These are phyloP conservation scores for Thunnus maccoyii DNA, from an alignment of 2,113 vertebrate species.

Conservation along the genomic window DNA sequence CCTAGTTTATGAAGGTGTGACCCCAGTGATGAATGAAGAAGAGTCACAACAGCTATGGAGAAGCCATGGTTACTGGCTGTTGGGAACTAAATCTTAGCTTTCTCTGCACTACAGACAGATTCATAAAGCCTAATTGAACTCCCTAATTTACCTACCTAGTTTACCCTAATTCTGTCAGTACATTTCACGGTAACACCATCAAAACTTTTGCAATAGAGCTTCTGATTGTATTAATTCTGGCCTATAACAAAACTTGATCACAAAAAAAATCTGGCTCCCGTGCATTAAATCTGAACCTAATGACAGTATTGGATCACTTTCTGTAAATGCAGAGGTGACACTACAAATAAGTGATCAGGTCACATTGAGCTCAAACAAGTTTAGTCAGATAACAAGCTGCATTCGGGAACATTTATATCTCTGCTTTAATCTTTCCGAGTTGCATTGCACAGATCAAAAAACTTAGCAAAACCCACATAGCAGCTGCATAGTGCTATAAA, in stretches of 20 bases:
- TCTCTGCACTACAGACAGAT: not conserved
- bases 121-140: not conserved
- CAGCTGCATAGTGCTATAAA: not conserved
- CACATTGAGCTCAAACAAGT: constrained; percentile 33
- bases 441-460: not conserved
- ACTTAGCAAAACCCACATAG: too few species aligned
- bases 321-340: not conserved
- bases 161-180: too few species aligned
- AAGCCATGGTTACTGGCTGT: not conserved
- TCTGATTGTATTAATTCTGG: too few species aligned
- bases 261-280: too few species aligned
- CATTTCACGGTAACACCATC: too few species aligned
- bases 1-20: not conserved
- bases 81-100: not conserved
- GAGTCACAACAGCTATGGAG: not conserved
- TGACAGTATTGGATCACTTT: not conserved
- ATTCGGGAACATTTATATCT: not conserved
- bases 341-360: not conserved
- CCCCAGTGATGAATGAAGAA: constrained; percentile 5
- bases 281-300: too few species aligned
- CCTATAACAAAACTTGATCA: too few species aligned
- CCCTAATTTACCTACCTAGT: too few species aligned
- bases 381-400: constrained; percentile 16
- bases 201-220: too few species aligned
- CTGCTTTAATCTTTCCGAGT: not conserved